These are phyloP conservation scores for Coregonus sp. DNA, from an alignment of 2,797 vertebrate species.

Conservation along the genomic window DNA sequence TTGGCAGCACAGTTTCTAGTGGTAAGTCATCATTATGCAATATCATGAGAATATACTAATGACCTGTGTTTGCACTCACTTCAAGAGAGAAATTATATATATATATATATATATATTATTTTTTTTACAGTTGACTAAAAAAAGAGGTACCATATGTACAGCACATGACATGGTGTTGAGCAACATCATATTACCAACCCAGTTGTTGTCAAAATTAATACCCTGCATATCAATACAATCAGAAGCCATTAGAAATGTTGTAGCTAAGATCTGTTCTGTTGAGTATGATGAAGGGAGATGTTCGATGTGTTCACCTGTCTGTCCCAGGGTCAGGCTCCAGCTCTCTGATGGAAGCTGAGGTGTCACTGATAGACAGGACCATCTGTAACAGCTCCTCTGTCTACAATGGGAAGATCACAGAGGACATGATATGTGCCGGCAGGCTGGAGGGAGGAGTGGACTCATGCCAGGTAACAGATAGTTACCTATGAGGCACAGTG, in stretches of 20 bases:
- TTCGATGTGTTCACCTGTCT: background rate
- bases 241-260: background rate
- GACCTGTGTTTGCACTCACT: background rate
- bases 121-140: background rate
- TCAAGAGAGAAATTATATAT: background rate
- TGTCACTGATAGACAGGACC: constrained; percentile 67
- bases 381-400: constrained; percentile 66
- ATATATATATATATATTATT: too few relatives aligned
- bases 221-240: too few relatives aligned
- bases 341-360: constrained; percentile 56
- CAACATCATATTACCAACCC: too few relatives aligned
- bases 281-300: constrained; percentile 22
- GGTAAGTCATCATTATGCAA: constrained; percentile 14
- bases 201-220: too few relatives aligned
- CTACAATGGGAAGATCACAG: constrained; percentile 70
- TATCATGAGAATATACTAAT: background rate
- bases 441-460: constrained; percentile 54
- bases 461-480: constrained; percentile 75
- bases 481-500: too few relatives aligned
- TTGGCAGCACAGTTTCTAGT: constrained; percentile 10
- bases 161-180: too few relatives aligned
- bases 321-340: constrained; percentile 43
- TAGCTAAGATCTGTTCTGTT: background rate
- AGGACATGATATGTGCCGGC: constrained; percentile 82
- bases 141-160: background rate